Conservation (phyloP, 2,113 vertebrate genomes). For the Spea multiplicata region DNA sequence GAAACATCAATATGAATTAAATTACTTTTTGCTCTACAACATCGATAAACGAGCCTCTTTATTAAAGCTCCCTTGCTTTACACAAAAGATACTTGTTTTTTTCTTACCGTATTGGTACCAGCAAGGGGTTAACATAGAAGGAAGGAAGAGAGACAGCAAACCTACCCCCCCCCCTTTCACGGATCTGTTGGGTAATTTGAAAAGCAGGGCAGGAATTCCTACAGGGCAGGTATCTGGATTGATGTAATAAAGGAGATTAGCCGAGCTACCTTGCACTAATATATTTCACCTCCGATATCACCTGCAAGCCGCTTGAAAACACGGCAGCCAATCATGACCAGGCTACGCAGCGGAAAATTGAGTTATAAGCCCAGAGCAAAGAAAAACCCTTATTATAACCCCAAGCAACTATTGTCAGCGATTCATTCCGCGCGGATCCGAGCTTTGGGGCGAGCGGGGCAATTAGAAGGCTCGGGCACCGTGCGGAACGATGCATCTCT, state of each 20-base stretch:
- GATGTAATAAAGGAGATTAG: slow-evolving; percentile 45
- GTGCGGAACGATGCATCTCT: slow-evolving; percentile 12
- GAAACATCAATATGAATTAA: slow-evolving; percentile 32
- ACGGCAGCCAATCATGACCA: slow-evolving; percentile 34
- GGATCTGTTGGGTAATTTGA: slow-evolving; percentile 28
- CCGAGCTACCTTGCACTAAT: slow-evolving; percentile 26
- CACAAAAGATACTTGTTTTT: no score
- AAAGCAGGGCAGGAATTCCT: slow-evolving; percentile 27
- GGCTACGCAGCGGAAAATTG: slow-evolving; percentile 9
- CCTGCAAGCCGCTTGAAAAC: neutral
- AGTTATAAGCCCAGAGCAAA: slow-evolving; percentile 48
- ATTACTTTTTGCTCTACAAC: slow-evolving; percentile 26
- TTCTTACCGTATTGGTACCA: no score
- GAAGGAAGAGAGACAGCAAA: no score
- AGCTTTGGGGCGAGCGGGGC: slow-evolving; percentile 56
- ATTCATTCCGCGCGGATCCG: slow-evolving; percentile 55
- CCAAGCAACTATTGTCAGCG: slow-evolving; percentile 51
- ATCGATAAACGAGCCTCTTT: slow-evolving; percentile 10
- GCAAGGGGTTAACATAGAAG: no score
- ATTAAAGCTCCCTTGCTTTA: neutral
- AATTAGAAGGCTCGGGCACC: slow-evolving; percentile 60
- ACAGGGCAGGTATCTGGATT: slow-evolving; percentile 30
- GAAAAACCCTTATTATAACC: slow-evolving; percentile 53
- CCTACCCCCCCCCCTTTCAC: neutral
- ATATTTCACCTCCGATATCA: slow-evolving; percentile 11